phyloP scores from a whole-genome alignment of 2,113 vertebrate species.

The Tursiops truncatus region DNA sequence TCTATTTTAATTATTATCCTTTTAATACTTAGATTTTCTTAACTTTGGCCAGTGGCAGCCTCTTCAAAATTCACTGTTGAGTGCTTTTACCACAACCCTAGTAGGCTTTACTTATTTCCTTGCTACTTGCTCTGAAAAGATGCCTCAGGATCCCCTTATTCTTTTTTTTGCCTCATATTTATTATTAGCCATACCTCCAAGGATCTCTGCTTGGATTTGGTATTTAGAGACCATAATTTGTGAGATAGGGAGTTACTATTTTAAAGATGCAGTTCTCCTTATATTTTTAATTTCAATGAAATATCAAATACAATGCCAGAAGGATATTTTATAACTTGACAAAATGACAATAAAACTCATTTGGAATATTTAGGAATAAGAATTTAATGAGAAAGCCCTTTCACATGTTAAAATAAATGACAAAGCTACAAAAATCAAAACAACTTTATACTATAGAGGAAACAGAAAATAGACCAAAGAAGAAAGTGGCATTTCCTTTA shows the following conservation, averaged over 20 bases:
- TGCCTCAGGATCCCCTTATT: background rate
- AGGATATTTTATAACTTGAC: background rate
- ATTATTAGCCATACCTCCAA: background rate
- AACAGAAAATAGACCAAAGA: background rate
- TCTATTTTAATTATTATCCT: background rate
- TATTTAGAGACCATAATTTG: background rate
- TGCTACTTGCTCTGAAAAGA: background rate
- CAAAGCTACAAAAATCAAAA: background rate
- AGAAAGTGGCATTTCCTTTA: background rate
- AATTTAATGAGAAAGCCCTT: background rate
- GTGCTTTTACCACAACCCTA: background rate
- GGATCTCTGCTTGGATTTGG: background rate
- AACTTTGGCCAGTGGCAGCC: background rate
- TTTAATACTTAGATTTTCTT: background rate
- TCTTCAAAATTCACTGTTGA: background rate
- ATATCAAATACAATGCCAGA: background rate
- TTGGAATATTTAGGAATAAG: constrained; percentile 20
- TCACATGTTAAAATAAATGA: background rate
- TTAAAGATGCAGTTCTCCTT: background rate
- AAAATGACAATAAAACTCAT: background rate
- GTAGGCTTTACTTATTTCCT: background rate
- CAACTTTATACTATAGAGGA: background rate
- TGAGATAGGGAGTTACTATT: background rate
- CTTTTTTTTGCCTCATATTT: background rate
- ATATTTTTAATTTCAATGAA: background rate